phyloP scores from a whole-genome alignment of 2,888 invertebrate species.

The Meganola albula region DNA sequence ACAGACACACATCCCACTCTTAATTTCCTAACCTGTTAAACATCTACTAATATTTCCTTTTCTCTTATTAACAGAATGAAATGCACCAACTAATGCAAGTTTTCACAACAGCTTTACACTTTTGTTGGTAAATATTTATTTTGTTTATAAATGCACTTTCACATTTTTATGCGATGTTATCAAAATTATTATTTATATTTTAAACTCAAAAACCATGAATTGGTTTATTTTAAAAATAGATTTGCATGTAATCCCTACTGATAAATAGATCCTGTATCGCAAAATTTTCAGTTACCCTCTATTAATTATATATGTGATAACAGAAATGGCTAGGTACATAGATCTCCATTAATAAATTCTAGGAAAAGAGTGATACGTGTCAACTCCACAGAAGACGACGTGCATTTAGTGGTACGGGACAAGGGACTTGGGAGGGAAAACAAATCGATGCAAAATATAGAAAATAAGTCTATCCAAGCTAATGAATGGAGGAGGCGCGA shows the following conservation, averaged over 20 bases:
- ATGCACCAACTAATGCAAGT: conserved; percentile 61
- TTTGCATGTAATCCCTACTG: too few relatives aligned
- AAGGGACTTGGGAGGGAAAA: conserved; percentile 83
- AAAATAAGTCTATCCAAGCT: conserved; percentile 86
- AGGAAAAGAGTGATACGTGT: conserved; percentile 86
- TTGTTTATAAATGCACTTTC: conserved; percentile 15
- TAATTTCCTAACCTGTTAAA: conserved; percentile 13
- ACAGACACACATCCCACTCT: conserved; percentile 18
- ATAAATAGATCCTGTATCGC: too few relatives aligned
- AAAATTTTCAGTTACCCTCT: too few relatives aligned
- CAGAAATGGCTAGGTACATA: conserved; percentile 71
- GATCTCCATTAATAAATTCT: conserved; percentile 79
- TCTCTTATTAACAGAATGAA: conserved; percentile 59
- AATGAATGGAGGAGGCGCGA: conserved; percentile 88
- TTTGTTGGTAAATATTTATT: conserved; percentile 49
- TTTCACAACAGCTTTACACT: conserved; percentile 49
- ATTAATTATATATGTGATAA: conserved; percentile 26
- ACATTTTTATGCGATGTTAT: not conserved
- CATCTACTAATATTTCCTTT: conserved; percentile 38
- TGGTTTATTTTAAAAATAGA: not conserved
- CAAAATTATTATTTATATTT: not conserved
- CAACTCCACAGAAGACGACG: conserved; percentile 85
- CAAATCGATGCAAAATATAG: conserved; percentile 84
- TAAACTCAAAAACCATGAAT: not conserved
- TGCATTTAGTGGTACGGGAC: conserved; percentile 85